Evolutionary conservation across 2,888 invertebrate genomes (phyloP).

Genomic region (Prosapia bicincta): DNA sequence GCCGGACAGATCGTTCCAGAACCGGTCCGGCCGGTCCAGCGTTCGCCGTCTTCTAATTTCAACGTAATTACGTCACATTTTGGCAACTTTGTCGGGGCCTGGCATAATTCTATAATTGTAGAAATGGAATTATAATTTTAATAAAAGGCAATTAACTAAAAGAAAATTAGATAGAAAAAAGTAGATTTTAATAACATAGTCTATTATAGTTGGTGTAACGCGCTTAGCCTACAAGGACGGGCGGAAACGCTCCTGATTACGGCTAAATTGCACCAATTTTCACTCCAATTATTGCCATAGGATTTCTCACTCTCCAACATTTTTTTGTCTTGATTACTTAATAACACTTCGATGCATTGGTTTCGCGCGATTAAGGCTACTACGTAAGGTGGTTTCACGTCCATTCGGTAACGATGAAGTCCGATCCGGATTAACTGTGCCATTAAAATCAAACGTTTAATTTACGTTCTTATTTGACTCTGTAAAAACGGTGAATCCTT

Average conservation of each 20-base stretch:
- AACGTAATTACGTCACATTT: neutral
- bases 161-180: conserved; percentile 17
- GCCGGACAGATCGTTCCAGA: neutral
- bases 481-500: no score
- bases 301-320: conserved; percentile 13
- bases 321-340: conserved; percentile 16
- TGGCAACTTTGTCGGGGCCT: neutral
- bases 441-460: no score
- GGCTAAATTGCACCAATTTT: conserved; percentile 21
- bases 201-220: conserved; percentile 10
- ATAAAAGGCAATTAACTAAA: conserved; percentile 4
- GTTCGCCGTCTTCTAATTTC: neutral
- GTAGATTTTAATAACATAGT: conserved; percentile 10
- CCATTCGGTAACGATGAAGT: no score
- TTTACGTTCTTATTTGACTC: no score
- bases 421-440: no score
- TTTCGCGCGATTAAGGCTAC: neutral
- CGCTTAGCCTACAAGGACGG: conserved; percentile 8
- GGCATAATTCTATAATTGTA: conserved; percentile 8
- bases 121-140: conserved; percentile 2
- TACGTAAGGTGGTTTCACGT: no score
- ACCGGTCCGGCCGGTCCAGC: conserved; percentile 6
- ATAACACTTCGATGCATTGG: neutral
- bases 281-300: conserved; percentile 20
- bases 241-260: neutral